phyloP scores from a whole-genome alignment of 2,888 invertebrate genomes.

The Drosophila neoperkinsi region DNA sequence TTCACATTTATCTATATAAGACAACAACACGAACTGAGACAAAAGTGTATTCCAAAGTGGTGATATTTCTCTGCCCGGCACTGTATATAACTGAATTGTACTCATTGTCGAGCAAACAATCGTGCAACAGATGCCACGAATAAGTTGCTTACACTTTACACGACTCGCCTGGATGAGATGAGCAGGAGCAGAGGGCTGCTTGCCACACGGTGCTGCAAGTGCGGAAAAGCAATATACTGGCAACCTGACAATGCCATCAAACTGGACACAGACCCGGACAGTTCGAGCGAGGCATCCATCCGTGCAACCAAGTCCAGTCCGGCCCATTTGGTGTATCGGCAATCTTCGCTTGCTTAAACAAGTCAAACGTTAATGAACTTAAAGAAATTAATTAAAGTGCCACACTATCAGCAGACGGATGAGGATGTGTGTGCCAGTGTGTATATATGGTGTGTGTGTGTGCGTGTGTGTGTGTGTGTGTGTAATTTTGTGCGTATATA shows the following conservation, averaged over 20 bases:
- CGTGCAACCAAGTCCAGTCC: neutral
- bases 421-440: conserved; percentile 6
- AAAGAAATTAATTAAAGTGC: conserved; percentile 81
- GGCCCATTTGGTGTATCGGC: conserved; percentile 62
- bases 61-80: neutral
- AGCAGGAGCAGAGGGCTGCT: neutral
- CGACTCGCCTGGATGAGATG: neutral
- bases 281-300: neutral
- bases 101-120: too few relatives aligned
- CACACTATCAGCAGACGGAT: conserved; percentile 18
- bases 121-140: neutral
- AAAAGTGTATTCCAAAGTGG: neutral
- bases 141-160: conserved; percentile 7
- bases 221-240: conserved; percentile 48
- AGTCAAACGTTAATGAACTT: conserved; percentile 80
- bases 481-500: conserved; percentile 20
- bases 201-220: neutral
- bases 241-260: conserved; percentile 51
- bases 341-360: conserved; percentile 62
- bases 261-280: conserved; percentile 16
- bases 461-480: conserved; percentile 11
- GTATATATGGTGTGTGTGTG: conserved; percentile 14
- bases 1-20: neutral
- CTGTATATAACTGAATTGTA: neutral
- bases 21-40: neutral